Percentiles rank a stretch among this genome's conserved stretches.
These are phyloP conservation scores for Bradysia coprophila DNA, from an alignment of 1,140 invertebrate species.

Conservation along the genomic window DNA sequence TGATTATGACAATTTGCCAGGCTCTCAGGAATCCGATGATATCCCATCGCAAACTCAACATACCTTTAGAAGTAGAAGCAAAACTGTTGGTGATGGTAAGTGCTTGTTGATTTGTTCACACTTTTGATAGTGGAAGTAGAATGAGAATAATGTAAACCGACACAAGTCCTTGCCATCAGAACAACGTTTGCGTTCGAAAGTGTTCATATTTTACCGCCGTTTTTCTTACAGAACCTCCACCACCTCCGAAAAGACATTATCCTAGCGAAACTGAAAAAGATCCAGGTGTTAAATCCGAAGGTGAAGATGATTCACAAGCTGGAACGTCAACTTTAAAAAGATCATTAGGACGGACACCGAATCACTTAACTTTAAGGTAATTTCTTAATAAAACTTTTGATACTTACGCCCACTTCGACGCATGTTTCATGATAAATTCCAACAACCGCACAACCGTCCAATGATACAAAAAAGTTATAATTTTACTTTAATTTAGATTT, in stretches of 20 bases:
- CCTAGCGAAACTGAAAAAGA: conserved; percentile 36
- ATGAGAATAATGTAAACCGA: background rate
- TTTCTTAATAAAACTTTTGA: background rate
- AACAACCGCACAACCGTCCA: background rate
- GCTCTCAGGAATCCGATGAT: conserved; percentile 30
- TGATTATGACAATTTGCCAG: conserved; percentile 57
- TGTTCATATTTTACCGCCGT: background rate
- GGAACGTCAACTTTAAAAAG: conserved; percentile 42
- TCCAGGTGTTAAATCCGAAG: conserved; percentile 66
- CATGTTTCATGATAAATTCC: no score
- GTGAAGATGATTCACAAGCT: conserved; percentile 63
- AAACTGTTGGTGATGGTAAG: conserved; percentile 74
- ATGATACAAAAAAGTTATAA: background rate
- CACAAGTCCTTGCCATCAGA: no score
- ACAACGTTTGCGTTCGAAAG: no score
- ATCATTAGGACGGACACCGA: conserved; percentile 69
- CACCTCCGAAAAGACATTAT: background rate
- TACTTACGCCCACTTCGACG: no score
- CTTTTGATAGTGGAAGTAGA: background rate
- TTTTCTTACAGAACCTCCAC: background rate
- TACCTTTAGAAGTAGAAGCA: conserved; percentile 66
- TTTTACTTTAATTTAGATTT: no score
- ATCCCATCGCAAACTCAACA: conserved; percentile 18
- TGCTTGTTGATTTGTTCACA: conserved; percentile 3
- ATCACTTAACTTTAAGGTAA: conserved; percentile 73